Evolutionary conservation across 2,113 vertebrate genomes (phyloP).

Genomic region (Seriola quinqueradiata): DNA sequence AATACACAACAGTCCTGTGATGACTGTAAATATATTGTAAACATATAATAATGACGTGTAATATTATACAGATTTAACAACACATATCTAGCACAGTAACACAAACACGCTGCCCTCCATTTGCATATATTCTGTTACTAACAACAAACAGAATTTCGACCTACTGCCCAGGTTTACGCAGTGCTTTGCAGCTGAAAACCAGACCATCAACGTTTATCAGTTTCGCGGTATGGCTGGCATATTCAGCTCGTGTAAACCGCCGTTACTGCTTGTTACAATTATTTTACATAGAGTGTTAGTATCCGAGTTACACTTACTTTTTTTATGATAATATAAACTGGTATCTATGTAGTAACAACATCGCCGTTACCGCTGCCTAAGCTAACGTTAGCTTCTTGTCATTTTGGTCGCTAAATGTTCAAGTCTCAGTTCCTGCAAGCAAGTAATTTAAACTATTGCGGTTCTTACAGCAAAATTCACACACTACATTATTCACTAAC

Average conservation of each 20-base stretch:
- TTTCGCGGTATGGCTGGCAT: not conserved
- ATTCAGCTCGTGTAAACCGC: not conserved
- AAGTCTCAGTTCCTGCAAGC: not conserved
- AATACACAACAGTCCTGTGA: not conserved
- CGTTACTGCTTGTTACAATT: not conserved
- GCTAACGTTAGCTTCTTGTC: slow-evolving; percentile 23
- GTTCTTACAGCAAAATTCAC: not conserved
- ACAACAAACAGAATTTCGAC: slow-evolving; percentile 49
- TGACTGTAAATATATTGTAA: not conserved
- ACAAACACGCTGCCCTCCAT: not conserved
- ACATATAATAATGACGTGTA: not conserved
- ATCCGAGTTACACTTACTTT: not conserved
- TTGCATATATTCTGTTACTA: not conserved
- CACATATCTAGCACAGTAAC: not conserved
- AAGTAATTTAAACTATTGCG: fast-evolving
- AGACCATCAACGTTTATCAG: slow-evolving; percentile 43
- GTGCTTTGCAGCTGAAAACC: slow-evolving; percentile 55
- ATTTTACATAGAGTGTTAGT: not conserved
- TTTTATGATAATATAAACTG: not conserved
- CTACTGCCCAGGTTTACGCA: slow-evolving; percentile 64
- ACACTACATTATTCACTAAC: fast-evolving
- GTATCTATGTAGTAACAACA: not conserved
- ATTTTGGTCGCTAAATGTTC: not conserved
- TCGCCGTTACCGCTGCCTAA: not conserved
- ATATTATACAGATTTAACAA: not conserved